phyloP scores from a whole-genome alignment of 2,888 invertebrate genomes.

The Drosophila suboccidentalis region DNA sequence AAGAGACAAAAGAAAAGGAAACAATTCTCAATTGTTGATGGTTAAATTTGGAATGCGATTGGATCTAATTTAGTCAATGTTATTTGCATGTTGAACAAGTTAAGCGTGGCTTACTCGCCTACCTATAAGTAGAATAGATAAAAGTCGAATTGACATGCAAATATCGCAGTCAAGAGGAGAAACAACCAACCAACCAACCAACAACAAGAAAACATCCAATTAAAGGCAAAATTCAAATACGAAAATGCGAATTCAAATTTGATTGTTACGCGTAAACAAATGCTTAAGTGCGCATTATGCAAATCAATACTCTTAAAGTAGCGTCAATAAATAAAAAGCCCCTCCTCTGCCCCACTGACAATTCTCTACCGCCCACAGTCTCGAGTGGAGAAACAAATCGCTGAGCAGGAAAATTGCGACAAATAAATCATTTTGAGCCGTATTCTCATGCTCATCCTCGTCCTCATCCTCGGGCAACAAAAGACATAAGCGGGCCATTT shows the following conservation, averaged over 20 bases:
- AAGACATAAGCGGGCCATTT: conserved; percentile 79
- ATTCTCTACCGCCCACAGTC: background rate
- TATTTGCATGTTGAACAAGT: conserved; percentile 75
- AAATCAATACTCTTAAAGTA: conserved; percentile 82
- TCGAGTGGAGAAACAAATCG: conserved; percentile 67
- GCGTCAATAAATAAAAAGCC: conserved; percentile 72
- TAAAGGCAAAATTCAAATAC: conserved; percentile 71
- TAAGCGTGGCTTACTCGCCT: conserved; percentile 67
- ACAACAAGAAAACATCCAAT: conserved; percentile 72
- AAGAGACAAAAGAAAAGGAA: background rate
- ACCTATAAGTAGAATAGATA: conserved; percentile 63
- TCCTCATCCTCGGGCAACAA: conserved; percentile 64
- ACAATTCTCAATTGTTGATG: conserved; percentile 1
- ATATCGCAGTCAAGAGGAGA: conserved; percentile 36
- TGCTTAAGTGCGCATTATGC: conserved; percentile 81
- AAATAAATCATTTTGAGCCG: conserved; percentile 83
- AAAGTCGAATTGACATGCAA: conserved; percentile 79
- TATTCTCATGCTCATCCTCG: conserved; percentile 15
- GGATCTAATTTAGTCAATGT: conserved; percentile 57
- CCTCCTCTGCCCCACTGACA: background rate
- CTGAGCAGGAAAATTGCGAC: conserved; percentile 80
- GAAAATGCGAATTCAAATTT: conserved; percentile 80
- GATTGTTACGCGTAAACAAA: conserved; percentile 82
- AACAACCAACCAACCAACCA: conserved; percentile 10
- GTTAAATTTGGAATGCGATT: conserved; percentile 24